A percentile compares a stretch with the other conserved stretches of the same genome.
Evolutionary conservation across 2,888 invertebrate genomes (phyloP).

Genomic region (Eledone cirrhosa): DNA sequence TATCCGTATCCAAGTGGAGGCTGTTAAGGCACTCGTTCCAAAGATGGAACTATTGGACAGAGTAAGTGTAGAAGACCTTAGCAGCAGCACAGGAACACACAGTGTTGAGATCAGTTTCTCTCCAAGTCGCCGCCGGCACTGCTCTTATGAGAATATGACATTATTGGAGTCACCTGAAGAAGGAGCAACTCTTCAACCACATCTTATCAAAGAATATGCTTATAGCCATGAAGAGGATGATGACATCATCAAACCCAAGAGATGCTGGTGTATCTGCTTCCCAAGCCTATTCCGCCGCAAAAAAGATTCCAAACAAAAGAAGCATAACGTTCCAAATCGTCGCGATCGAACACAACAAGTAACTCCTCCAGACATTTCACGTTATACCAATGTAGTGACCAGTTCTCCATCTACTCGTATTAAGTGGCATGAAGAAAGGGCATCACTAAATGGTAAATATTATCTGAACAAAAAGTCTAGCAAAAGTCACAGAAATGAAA

Average conservation of each 20-base stretch:
- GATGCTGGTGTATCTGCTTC: constrained; percentile 53
- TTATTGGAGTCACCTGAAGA: constrained; percentile 39
- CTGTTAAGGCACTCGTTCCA: constrained; percentile 54
- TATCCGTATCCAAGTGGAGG: constrained; percentile 52
- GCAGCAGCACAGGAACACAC: constrained; percentile 4
- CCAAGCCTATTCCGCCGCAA: constrained; percentile 37
- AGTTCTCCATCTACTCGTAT: constrained; percentile 31
- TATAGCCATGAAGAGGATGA: constrained; percentile 34
- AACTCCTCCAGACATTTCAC: constrained; percentile 24
- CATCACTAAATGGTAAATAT: constrained; percentile 33
- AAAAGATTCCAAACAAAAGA: constrained; percentile 36
- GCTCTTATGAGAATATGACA: constrained; percentile 57
- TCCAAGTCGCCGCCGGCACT: constrained; percentile 45
- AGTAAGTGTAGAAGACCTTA: constrained; percentile 26
- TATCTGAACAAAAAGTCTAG: constrained; percentile 30
- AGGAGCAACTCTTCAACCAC: constrained; percentile 18
- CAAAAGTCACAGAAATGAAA: constrained; percentile 1
- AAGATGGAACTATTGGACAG: constrained; percentile 46
- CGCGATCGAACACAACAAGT: constrained; percentile 20
- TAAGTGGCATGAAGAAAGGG: constrained; percentile 34
- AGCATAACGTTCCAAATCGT: constrained; percentile 8
- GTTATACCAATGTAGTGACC: constrained; percentile 22
- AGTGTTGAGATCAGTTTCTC: constrained; percentile 39
- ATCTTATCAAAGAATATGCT: constrained; percentile 30
- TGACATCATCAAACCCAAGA: constrained; percentile 33